phyloP scores from a whole-genome alignment of 1,140 invertebrate genomes.

The Patella vulgata region DNA sequence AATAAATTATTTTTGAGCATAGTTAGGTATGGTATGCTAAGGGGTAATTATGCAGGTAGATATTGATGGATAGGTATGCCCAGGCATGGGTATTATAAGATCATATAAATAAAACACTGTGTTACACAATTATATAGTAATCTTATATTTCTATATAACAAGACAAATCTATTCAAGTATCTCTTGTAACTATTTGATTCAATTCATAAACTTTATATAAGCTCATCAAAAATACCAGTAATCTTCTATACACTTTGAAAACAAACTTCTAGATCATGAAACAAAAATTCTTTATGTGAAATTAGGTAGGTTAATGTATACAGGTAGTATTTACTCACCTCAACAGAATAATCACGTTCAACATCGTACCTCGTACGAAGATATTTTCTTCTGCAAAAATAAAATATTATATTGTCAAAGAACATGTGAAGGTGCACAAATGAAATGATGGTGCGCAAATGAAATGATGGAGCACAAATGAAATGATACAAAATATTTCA shows the following conservation, averaged over 20 bases:
- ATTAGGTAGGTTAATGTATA: neutral
- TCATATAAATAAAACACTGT: too few species aligned
- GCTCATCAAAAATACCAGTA: too few species aligned
- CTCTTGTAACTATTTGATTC: too few species aligned
- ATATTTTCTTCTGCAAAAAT: slow-evolving; percentile 32
- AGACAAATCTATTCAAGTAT: too few species aligned
- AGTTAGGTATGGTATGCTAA: too few species aligned
- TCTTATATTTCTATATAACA: too few species aligned
- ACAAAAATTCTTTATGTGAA: neutral
- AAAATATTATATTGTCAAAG: neutral
- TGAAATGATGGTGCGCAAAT: neutral
- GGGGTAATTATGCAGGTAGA: too few species aligned
- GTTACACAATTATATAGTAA: too few species aligned
- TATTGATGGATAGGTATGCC: too few species aligned
- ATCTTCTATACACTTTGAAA: neutral
- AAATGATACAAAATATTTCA: neutral
- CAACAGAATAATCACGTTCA: slow-evolving; percentile 41
- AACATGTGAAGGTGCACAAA: neutral
- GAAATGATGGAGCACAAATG: neutral
- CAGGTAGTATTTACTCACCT: slow-evolving; percentile 21
- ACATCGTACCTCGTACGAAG: slow-evolving; percentile 36
- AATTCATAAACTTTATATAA: too few species aligned
- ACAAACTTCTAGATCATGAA: neutral
- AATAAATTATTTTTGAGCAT: too few species aligned
- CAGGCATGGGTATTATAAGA: too few species aligned